phyloP scores from a whole-genome alignment of 1,140 invertebrate species.

The Sitodiplosis mosellana region DNA sequence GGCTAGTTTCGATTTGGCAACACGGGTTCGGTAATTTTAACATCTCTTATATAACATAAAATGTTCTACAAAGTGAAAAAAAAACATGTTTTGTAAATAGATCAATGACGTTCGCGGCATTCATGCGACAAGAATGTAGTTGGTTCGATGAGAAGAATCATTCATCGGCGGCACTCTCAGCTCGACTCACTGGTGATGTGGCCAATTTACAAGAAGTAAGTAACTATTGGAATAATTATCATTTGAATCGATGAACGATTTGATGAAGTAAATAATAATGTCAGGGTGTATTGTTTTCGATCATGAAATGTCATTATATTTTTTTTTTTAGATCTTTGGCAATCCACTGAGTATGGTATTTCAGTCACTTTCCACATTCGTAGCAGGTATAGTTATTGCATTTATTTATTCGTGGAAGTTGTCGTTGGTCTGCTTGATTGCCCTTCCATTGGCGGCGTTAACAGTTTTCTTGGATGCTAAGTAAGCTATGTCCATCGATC shows the following conservation, averaged over 20 bases:
- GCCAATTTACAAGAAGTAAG: conserved; percentile 44
- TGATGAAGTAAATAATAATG: too few relatives aligned
- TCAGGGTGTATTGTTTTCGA: too few relatives aligned
- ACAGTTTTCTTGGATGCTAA: conserved; percentile 55
- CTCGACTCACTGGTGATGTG: conserved; percentile 58
- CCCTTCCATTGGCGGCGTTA: conserved; percentile 55
- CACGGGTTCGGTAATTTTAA: conserved; percentile 38
- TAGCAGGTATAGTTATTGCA: conserved; percentile 47
- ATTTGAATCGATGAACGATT: too few relatives aligned
- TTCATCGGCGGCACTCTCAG: conserved; percentile 58
- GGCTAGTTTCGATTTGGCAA: conserved; percentile 58
- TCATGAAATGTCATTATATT: too few relatives aligned
- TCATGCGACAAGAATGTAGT: conserved; percentile 57
- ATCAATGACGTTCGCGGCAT: conserved; percentile 30
- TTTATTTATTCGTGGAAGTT: conserved; percentile 65
- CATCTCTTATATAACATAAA: too few relatives aligned
- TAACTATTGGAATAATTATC: too few relatives aligned
- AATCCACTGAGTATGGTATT: conserved; percentile 57
- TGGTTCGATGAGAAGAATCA: conserved; percentile 63
- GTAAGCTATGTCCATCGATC: too few relatives aligned
- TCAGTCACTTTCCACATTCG: conserved; percentile 54
- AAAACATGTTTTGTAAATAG: too few relatives aligned
- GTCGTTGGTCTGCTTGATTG: conserved; percentile 52
- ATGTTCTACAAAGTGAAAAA: too few relatives aligned
- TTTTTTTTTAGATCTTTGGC: conserved; percentile 47